Base-by-base conservation (phyloP, 2,888 invertebrate genomes). In the Lamproptera curius region DNA sequence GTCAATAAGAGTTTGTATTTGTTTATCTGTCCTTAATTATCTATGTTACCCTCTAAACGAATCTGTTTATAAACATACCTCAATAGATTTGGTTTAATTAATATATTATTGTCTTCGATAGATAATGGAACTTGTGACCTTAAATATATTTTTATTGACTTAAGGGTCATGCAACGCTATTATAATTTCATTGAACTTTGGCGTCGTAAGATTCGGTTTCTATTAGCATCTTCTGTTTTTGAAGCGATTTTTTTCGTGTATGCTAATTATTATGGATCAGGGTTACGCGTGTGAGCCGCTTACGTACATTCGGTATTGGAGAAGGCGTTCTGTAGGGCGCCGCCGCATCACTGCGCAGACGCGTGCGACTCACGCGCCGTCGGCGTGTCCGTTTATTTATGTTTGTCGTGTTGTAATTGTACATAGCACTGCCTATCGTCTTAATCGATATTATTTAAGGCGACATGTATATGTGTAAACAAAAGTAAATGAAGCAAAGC, bases 281-380 rank as follows among this genome's bases (percentile, higher is more conserved):
- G 56, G 54, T 55, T 53, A 52, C 51, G 46, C 46, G 46, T 45
- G 47, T 58, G 54, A 56, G 54, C 54, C 42, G 54, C 52, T 51
- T 55, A 50, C 51, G 53, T 58, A 45, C 9, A 28, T 13, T 43
- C 43, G 38, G 40, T 58, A 52, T 47, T 50, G 51, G 51, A 50
- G 49, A 39, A 46, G 46, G 48, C 60, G 58, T 50, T 60, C 58
- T 53, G 58, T 66, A 68, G 65, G 74, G 74, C 75, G 76, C 76
- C 74, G 66, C 61, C 59, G 59, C 56, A 69, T 70, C 83, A 79
- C 71, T 61, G 70, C 52, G 47, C 33, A 57, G 51, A 52, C 65
- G 72, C 82, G 76, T 85, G 85, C 70, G 56, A 63, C 62, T 71
- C 86, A 84, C 81, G 84, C 74, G 55, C 40, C 53, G 51, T 28